These are phyloP conservation scores for Nanorana parkeri DNA, from an alignment of 2,113 vertebrate species.

Conservation along the genomic window DNA sequence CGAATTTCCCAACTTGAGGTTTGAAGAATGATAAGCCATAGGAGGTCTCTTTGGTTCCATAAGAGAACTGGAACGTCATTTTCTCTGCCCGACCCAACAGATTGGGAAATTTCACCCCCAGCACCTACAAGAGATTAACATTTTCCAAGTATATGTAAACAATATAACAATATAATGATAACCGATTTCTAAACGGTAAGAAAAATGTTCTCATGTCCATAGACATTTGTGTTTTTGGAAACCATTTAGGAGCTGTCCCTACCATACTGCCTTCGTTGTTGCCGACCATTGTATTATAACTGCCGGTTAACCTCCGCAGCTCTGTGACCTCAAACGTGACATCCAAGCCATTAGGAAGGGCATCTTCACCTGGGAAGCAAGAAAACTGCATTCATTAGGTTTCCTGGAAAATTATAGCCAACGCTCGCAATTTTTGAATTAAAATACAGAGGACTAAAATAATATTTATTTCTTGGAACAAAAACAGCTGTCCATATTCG, in stretches of 20 bases:
- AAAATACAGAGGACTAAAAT: too few species aligned
- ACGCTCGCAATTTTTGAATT: too few species aligned
- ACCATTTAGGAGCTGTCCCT: conserved; percentile 33
- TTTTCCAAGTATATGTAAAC: background rate
- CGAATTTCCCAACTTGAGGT: conserved; percentile 88
- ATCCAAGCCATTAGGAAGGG: conserved; percentile 91
- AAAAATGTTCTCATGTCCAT: background rate
- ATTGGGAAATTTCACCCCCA: conserved; percentile 93
- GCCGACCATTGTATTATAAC: conserved; percentile 98
- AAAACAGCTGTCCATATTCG: too few species aligned
- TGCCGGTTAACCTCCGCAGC: conserved; percentile 89
- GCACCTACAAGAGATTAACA: conserved; percentile 72
- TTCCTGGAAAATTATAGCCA: too few species aligned
- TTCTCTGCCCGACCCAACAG: conserved; percentile 92
- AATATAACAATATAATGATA: too few species aligned
- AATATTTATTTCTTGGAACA: too few species aligned
- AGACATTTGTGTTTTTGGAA: background rate
- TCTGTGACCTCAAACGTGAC: conserved; percentile 93
- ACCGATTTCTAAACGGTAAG: too few species aligned
- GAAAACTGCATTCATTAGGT: background rate
- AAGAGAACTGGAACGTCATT: conserved; percentile 96
- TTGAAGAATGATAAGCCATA: conserved; percentile 96
- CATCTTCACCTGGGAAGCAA: conserved; percentile 78
- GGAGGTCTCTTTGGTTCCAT: conserved; percentile 96
- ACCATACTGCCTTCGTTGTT: conserved; percentile 99